These are phyloP conservation scores for Notodonta ziczac DNA, from an alignment of 2,888 invertebrate species.

Conservation along the genomic window DNA sequence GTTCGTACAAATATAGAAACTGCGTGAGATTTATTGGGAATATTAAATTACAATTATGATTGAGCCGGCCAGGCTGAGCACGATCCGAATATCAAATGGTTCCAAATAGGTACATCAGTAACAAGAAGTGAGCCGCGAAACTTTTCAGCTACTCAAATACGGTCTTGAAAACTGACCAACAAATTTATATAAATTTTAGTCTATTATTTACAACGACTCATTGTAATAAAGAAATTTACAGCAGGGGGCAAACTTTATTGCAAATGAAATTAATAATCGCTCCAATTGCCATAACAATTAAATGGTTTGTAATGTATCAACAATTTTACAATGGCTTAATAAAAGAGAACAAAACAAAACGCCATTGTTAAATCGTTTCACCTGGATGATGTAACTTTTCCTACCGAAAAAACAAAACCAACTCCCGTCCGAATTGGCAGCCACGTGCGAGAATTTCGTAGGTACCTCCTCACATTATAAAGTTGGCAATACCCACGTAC, in stretches of 20 bases:
- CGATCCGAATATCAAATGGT: too few relatives aligned
- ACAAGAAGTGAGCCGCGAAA: too few relatives aligned
- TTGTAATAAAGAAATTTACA: too few relatives aligned
- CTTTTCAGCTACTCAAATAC: too few relatives aligned
- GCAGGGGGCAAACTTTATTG: too few relatives aligned
- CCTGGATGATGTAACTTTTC: background rate
- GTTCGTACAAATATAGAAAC: constrained; percentile 57
- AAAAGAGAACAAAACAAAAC: constrained; percentile 9
- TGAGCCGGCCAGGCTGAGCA: constrained; percentile 17
- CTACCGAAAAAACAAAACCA: constrained; percentile 4
- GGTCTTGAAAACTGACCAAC: too few relatives aligned
- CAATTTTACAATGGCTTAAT: constrained; percentile 6
- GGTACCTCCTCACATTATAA: background rate
- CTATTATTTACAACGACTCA: too few relatives aligned
- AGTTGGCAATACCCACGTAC: too few relatives aligned
- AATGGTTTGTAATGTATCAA: constrained; percentile 2
- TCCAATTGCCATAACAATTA: constrained; percentile 1
- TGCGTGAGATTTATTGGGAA: constrained; percentile 43
- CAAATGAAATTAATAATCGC: background rate
- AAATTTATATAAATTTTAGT: too few relatives aligned
- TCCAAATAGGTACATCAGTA: too few relatives aligned
- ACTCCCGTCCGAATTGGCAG: background rate
- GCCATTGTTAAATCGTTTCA: constrained; percentile 7
- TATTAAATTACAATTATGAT: constrained; percentile 42
- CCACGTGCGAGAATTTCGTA: background rate